Evolutionary conservation across 2,797 vertebrate species (phyloP).

Genomic region (Nasua narica): DNA sequence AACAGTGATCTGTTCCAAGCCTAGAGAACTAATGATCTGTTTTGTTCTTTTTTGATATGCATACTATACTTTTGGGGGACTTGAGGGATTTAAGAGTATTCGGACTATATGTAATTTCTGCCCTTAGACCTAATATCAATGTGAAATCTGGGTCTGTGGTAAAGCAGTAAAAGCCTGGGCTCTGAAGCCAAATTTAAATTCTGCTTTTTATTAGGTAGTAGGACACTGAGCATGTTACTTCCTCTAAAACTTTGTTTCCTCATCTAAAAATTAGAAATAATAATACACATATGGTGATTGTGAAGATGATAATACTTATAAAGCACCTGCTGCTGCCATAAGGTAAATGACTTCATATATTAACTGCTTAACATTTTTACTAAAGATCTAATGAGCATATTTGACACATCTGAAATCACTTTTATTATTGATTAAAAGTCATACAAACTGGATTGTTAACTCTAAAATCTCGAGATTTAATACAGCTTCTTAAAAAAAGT

Average conservation of each 20-base stretch:
- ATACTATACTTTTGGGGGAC: neutral
- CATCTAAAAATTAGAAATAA: conserved; percentile 17
- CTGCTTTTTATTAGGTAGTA: neutral
- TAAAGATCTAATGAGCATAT: conserved; percentile 3
- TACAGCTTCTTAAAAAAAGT: neutral
- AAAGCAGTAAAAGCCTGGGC: neutral
- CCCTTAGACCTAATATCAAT: neutral
- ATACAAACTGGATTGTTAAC: conserved; percentile 2
- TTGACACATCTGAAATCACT: conserved; percentile 5
- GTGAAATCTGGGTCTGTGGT: neutral
- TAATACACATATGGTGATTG: neutral
- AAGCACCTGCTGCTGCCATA: neutral
- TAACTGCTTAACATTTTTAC: neutral
- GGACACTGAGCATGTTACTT: neutral
- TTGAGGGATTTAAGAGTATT: neutral
- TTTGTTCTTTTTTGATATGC: conserved; percentile 3
- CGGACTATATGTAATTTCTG: neutral
- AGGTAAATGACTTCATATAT: neutral
- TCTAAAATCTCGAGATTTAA: neutral
- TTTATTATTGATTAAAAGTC: conserved; percentile 33
- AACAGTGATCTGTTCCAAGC: neutral
- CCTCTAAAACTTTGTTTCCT: neutral
- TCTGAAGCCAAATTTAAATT: neutral
- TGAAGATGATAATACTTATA: neutral
- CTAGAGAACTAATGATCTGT: neutral